Evolutionary conservation across 2,113 vertebrate genomes (phyloP), one percentile per base, ranked within the genome.

Genomic region (Ptilonorhynchus violaceus): DNA sequence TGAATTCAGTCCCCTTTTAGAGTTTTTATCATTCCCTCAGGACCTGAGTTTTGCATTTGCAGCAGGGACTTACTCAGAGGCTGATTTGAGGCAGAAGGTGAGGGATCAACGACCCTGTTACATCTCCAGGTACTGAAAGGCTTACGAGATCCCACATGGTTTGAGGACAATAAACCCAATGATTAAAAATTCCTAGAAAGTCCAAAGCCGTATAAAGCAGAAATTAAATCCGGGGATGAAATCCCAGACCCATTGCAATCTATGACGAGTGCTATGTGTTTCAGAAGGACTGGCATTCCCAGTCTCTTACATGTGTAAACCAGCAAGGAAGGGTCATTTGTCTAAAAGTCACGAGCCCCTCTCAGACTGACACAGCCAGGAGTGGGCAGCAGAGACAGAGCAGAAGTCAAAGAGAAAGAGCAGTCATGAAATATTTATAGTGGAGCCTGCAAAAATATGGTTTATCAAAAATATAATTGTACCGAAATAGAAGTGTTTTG

Each of bases 31-130:
- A 58, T 67, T 82, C 7, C 16, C 9, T 55, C 49, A 47, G n/a
- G 39, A 47, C 20, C 78, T 58, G 25, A 47, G 19, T 41, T 67
- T 50, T 80, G 30, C 6, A 1, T 18, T 41, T 39, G 23, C 9
- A 68, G 6, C 17, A 41, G 18, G 28, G 19, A 33, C 44, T 67
- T 39, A 13, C 3, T 90, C 30, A 37, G 16, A 55, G 25, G 6
- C 30, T 70, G 58, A 30, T 60, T 37, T 52, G 59, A 60, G 53
- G 46, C 49, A 76, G 58, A 25, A 41, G 17, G 24, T 28, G 20
- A 44, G 8, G 14, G 35, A 55, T 9, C 0, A 53, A 25, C 0
- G 0, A 49, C 30, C 17, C 33, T 68, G 9, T 17, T 63, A 13
- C 7, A 56, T 41, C 41, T 10, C 8, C 31, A 62, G 20, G 15